Percentiles rank a stretch among this genome's conserved stretches.
Conservation (phyloP, 2,888 invertebrate species). For the Parnassius smintheus region DNA sequence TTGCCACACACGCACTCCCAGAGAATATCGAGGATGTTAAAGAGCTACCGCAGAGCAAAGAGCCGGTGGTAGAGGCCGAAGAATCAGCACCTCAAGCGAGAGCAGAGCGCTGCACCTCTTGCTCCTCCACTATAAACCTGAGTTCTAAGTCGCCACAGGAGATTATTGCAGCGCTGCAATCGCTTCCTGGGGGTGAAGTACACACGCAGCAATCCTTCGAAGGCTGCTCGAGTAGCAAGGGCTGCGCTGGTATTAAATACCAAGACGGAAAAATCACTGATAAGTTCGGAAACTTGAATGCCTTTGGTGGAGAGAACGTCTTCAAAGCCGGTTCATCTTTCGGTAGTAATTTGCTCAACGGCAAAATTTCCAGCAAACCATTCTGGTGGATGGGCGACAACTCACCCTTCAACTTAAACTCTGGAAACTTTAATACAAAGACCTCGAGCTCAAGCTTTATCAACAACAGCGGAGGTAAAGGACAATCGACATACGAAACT, state of each 20-base stretch:
- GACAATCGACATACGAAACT: conserved; percentile 45
- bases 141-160: conserved; percentile 55
- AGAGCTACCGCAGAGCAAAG: conserved; percentile 54
- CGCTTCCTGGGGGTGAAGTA: conserved; percentile 57
- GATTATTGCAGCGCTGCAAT: conserved; percentile 54
- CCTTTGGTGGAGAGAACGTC: conserved; percentile 62
- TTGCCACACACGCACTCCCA: conserved; percentile 55
- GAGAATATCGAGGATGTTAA: conserved; percentile 62
- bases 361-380: conserved; percentile 52
- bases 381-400: conserved; percentile 84
- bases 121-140: conserved; percentile 43
- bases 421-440: conserved; percentile 60
- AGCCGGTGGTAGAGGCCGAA: conserved; percentile 58
- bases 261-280: conserved; percentile 70
- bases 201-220: conserved; percentile 70
- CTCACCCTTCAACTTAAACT: conserved; percentile 76
- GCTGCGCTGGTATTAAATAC: conserved; percentile 72
- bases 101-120: conserved; percentile 61
- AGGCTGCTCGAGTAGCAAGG: conserved; percentile 66
- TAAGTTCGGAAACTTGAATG: conserved; percentile 63
- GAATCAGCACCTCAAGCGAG: conserved; percentile 55
- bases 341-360: conserved; percentile 52
- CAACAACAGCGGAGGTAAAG: conserved; percentile 36
- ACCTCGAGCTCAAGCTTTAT: conserved; percentile 50
- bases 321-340: conserved; percentile 62